Evolutionary conservation across 2,888 invertebrate genomes (phyloP).

Genomic region (Spatulosminthurus flaviceps): DNA sequence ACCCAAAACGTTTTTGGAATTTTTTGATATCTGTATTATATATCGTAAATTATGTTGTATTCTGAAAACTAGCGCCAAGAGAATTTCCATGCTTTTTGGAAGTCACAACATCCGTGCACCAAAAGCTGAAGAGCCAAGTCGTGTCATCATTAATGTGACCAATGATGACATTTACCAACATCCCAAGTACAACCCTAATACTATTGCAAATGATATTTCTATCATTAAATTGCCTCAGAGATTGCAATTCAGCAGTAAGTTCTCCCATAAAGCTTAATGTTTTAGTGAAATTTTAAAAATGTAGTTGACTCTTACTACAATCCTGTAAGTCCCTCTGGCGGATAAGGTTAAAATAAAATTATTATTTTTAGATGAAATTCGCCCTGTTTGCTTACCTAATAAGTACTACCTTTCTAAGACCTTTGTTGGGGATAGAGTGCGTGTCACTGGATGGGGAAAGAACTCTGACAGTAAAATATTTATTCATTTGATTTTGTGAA

Average conservation of each 20-base stretch:
- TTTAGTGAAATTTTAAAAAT: no score
- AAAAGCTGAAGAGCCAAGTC: slow-evolving; percentile 43
- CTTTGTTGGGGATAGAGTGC: slow-evolving; percentile 55
- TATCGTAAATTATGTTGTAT: background rate
- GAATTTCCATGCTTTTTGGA: slow-evolving; percentile 58
- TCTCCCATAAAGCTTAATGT: background rate
- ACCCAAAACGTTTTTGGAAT: no score
- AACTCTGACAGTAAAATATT: slow-evolving; percentile 55
- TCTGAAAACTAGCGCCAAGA: slow-evolving; percentile 56
- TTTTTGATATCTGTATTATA: no score
- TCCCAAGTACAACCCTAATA: slow-evolving; percentile 61
- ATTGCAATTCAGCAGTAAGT: slow-evolving; percentile 56
- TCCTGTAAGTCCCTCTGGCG: no score
- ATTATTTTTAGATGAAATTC: slow-evolving; percentile 49
- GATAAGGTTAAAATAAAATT: background rate
- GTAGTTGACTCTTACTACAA: no score
- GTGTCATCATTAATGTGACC: slow-evolving; percentile 59
- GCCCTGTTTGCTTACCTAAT: slow-evolving; percentile 62
- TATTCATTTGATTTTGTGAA: no score
- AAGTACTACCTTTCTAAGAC: slow-evolving; percentile 52
- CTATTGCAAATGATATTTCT: slow-evolving; percentile 61
- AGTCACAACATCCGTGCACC: slow-evolving; percentile 58
- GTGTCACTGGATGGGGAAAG: slow-evolving; percentile 63
- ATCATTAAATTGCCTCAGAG: slow-evolving; percentile 57
- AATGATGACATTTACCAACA: slow-evolving; percentile 60